phyloP scores from a whole-genome alignment of 2,113 vertebrate genomes.

The Rhegmatorhina hoffmannsi region DNA sequence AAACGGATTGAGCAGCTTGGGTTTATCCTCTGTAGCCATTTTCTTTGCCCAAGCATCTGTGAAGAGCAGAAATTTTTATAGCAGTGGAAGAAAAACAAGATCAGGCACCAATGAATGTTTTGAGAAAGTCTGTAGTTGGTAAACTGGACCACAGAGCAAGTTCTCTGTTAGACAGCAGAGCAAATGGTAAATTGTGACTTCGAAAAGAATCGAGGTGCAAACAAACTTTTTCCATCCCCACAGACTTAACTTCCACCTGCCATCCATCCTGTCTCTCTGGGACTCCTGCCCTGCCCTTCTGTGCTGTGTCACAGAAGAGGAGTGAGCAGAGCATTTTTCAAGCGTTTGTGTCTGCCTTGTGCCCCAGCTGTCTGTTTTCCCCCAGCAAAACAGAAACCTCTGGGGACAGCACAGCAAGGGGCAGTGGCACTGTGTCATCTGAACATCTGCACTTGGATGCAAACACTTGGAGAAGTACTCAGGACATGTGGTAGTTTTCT shows the following conservation, averaged over 20 bases:
- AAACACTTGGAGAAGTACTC: not conserved
- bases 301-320: not conserved
- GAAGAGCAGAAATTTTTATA: not conserved
- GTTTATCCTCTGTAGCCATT: not conserved
- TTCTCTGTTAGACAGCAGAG: not conserved
- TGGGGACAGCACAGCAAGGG: not conserved
- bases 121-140: not conserved
- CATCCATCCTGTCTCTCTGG: not conserved
- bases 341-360: not conserved
- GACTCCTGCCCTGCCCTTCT: not conserved
- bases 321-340: not conserved
- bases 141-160: not conserved
- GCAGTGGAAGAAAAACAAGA: not conserved
- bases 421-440: not conserved
- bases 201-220: not conserved
- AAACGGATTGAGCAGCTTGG: not conserved
- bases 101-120: not conserved
- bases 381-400: not conserved
- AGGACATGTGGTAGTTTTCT: not conserved
- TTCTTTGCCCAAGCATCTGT: not conserved
- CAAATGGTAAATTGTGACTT: not conserved
- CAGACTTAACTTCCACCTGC: not conserved
- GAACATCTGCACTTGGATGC: not conserved
- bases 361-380: not conserved
- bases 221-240: not conserved